Evolutionary conservation across 2,113 vertebrate species (phyloP), one percentile per base, ranked within the genome.

Genomic region (Pipa parva): DNA sequence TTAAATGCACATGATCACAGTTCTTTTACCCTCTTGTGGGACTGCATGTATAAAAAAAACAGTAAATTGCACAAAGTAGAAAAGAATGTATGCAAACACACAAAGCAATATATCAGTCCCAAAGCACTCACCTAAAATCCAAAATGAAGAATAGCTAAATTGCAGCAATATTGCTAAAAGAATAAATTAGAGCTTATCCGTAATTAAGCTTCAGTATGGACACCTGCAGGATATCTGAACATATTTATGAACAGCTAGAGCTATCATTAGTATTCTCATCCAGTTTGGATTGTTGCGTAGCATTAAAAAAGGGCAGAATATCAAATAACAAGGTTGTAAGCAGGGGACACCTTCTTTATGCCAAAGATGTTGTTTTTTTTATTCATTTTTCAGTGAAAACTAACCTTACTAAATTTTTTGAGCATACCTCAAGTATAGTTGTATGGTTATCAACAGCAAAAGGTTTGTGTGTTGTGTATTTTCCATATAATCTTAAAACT

Each of bases 301-400:
- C 39, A 12, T 15, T n/a, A 18, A 17, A 29, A 46, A 51, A 49
- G 36, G 36, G 46, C 54, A 56, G 18, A 56, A 55, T 56, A 36
- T 65, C 63, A 65, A 65, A 65, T 27, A 55, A 22, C 22, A 28
- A 56, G 46, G 46, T 25, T 56, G 12, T 29, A 28, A 18, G 36
- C 18, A 42, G 5, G 25, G 7, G 46, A 18, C 8, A 39, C 27
- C 18, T 56, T 36, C 45, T 76, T 62, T 45, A 74, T 48, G 78
- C 42, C 50, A 39, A 54, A 75, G 73, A 66, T 67, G 62, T 62
- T 64, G 39, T 75, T 64, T 71, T 76, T 75, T 75, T 77, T 69
- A 68, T 80, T 54, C 22, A 54, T 58, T 75, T 74, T 80, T 74
- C 56, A 74, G 50, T 50, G 48, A 66, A 2, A 72, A 11, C 9